A percentile compares a stretch with the other conserved stretches of the same genome.
These are phyloP conservation scores for Prionailurus bengalensis DNA, from an alignment of 2,113 vertebrate genomes.

Conservation along the genomic window DNA sequence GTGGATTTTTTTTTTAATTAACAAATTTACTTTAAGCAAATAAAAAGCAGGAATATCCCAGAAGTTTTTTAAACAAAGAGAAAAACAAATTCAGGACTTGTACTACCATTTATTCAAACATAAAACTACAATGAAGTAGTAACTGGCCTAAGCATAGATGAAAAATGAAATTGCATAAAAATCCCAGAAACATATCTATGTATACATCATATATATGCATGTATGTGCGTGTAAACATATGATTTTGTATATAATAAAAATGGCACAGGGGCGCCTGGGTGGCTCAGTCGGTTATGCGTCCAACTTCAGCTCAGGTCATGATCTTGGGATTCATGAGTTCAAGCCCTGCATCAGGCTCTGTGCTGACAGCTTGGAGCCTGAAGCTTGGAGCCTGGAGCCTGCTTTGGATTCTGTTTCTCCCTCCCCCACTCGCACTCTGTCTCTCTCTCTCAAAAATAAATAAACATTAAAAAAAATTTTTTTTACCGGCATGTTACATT, in stretches of 20 bases:
- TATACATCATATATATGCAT: no score
- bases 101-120: slow-evolving; percentile 35
- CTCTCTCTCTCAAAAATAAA: no score
- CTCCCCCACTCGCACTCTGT: no score
- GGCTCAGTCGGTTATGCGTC: no score
- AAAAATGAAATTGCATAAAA: not conserved
- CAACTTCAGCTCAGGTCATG: no score
- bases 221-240: not conserved
- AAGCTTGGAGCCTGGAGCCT: no score
- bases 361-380: no score
- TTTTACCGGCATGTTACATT: not conserved
- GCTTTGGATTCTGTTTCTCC: no score
- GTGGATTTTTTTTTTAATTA: slow-evolving; percentile 68
- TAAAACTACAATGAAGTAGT: slow-evolving; percentile 31
- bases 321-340: no score
- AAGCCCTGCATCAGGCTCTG: no score
- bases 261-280: no score
- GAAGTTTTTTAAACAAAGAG: slow-evolving; percentile 36
- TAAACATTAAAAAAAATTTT: no score
- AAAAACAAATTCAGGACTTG: not conserved
- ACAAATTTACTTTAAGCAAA: slow-evolving; percentile 75
- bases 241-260: slow-evolving; percentile 23
- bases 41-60: slow-evolving; percentile 62
- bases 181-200: not conserved
- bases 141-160: not conserved